Conservation (phyloP, 1,140 invertebrate genomes). For the Saxidomus purpurata region DNA sequence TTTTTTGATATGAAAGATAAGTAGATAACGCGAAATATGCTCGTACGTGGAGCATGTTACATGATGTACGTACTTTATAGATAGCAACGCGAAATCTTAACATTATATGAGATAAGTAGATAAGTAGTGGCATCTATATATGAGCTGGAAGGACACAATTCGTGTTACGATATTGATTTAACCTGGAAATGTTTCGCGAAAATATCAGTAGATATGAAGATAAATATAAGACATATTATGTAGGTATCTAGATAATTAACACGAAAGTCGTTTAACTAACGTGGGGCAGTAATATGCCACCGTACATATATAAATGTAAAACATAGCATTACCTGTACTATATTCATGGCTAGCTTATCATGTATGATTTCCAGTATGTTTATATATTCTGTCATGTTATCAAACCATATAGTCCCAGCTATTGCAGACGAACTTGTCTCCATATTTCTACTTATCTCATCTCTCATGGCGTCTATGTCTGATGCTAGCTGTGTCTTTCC, state of each 20-base stretch:
- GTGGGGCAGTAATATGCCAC: too few relatives aligned
- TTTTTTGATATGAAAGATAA: too few relatives aligned
- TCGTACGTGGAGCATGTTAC: too few relatives aligned
- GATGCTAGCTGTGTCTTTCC: neutral
- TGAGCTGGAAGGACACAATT: too few relatives aligned
- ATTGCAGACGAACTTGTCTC: neutral
- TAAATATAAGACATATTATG: neutral
- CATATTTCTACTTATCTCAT: conserved; percentile 10
- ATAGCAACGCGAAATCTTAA: neutral
- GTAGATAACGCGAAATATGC: too few relatives aligned
- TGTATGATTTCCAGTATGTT: conserved; percentile 60
- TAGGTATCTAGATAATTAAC: too few relatives aligned
- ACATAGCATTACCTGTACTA: conserved; percentile 48
- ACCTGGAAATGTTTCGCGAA: too few relatives aligned
- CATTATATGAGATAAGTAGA: neutral
- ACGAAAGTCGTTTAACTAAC: neutral
- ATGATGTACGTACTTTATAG: neutral
- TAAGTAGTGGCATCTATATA: neutral
- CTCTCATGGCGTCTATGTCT: neutral
- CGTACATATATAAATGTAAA: neutral
- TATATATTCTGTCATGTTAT: conserved; percentile 68
- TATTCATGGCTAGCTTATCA: conserved; percentile 30
- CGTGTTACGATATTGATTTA: too few relatives aligned
- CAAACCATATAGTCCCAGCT: conserved; percentile 59
- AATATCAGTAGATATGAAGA: too few relatives aligned